Conservation (phyloP, 2,113 vertebrate species). For the Condylura cristata region DNA sequence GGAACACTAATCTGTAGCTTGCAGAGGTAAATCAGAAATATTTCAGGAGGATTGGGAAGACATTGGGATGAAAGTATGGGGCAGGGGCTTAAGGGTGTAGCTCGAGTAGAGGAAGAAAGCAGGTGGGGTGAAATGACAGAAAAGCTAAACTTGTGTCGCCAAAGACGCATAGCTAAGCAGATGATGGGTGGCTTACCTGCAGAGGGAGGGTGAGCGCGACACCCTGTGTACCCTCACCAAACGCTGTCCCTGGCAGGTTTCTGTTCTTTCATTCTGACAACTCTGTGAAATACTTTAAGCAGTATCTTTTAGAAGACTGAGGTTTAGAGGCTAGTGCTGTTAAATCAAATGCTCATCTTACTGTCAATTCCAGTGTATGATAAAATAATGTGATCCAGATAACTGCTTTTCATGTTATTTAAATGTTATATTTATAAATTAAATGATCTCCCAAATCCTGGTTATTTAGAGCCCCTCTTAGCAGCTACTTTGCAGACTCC, state of each 20-base stretch:
- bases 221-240: not conserved
- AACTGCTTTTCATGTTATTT: not conserved
- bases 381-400: not conserved
- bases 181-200: not conserved
- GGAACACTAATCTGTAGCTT: not conserved
- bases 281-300: not conserved
- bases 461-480: not conserved
- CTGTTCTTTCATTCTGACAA: not conserved
- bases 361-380: not conserved
- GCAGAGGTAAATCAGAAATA: not conserved
- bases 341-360: not conserved
- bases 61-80: not conserved
- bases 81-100: not conserved
- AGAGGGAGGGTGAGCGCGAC: rapidly evolving
- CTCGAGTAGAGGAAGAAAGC: not conserved
- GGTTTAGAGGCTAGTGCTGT: not conserved
- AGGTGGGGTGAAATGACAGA: not conserved
- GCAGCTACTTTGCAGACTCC: not conserved
- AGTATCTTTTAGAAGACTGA: not conserved
- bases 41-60: not conserved
- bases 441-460: not conserved
- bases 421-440: not conserved
- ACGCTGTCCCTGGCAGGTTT: not conserved
- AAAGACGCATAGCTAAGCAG: not conserved
- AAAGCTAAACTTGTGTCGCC: not conserved